Conservation (phyloP, 1,140 invertebrate genomes). For the Drosophila simulans region DNA sequence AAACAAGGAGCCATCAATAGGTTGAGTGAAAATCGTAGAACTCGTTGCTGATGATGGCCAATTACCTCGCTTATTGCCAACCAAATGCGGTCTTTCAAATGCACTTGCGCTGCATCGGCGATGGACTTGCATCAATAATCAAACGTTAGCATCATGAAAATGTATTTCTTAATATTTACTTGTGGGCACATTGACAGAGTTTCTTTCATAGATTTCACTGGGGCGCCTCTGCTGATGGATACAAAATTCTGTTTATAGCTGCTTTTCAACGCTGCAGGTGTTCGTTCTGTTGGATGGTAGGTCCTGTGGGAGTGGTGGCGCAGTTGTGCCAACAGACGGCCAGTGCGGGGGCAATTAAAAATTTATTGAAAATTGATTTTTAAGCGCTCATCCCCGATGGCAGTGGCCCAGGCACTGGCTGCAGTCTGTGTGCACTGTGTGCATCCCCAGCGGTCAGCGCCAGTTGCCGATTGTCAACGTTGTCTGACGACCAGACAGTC, state of each 20-base stretch:
- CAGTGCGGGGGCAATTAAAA: constrained; percentile 42
- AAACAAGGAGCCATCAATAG: too few species aligned
- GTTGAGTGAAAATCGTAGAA: too few species aligned
- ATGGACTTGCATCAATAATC: not conserved
- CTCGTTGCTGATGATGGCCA: constrained; percentile 1
- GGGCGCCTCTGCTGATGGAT: not conserved
- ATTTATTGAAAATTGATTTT: constrained; percentile 62
- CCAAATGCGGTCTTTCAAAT: constrained; percentile 24
- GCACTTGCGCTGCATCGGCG: not conserved
- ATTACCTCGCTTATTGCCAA: constrained; percentile 35
- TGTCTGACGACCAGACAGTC: constrained; percentile 32
- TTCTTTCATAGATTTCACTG: too few species aligned
- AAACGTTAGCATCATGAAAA: not conserved
- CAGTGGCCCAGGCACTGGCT: not conserved
- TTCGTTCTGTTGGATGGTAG: not conserved
- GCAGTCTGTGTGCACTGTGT: not conserved
- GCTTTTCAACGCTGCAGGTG: constrained; percentile 1
- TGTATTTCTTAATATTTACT: not conserved
- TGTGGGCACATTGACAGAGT: too few species aligned
- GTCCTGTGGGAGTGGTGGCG: not conserved
- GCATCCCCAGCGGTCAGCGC: constrained; percentile 34
- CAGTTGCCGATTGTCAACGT: constrained; percentile 24
- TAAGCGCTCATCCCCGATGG: constrained; percentile 18
- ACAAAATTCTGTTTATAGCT: constrained; percentile 24
- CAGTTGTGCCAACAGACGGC: not conserved